Evolutionary conservation across 1,140 invertebrate genomes (phyloP).

Genomic region (Antheraea pernyi): DNA sequence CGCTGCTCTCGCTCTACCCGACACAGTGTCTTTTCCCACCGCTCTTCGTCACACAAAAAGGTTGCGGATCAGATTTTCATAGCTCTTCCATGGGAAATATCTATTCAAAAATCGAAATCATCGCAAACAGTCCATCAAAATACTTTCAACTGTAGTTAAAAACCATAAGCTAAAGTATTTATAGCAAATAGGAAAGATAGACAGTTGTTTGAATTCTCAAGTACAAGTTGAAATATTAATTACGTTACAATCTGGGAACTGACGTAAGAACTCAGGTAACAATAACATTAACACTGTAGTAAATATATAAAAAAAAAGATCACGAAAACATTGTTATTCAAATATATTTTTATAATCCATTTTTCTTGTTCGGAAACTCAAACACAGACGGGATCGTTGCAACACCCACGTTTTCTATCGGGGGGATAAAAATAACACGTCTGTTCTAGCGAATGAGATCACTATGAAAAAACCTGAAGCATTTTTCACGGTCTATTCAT

Average conservation of each 20-base stretch:
- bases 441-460: constrained; percentile 22
- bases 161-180: too few relatives aligned
- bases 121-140: too few relatives aligned
- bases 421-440: constrained; percentile 27
- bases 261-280: constrained; percentile 11
- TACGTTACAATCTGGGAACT: background rate
- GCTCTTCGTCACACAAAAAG: too few relatives aligned
- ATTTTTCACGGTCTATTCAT: constrained; percentile 22
- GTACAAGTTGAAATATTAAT: background rate
- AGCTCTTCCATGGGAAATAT: too few relatives aligned
- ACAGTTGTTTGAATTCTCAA: background rate
- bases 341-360: constrained; percentile 22
- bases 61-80: too few relatives aligned
- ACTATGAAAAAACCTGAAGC: constrained; percentile 19
- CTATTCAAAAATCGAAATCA: too few relatives aligned
- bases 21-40: too few relatives aligned
- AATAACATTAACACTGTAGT: constrained; percentile 7
- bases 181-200: too few relatives aligned
- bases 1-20: too few relatives aligned
- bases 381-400: constrained; percentile 22
- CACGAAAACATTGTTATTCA: constrained; percentile 11
- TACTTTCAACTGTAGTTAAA: too few relatives aligned
- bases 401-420: constrained; percentile 27
- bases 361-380: constrained; percentile 23
- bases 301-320: constrained; percentile 8